Evolutionary conservation across 2,888 invertebrate species (phyloP), one percentile per base, ranked within the genome.

Genomic region (Plemyria rubiginata): DNA sequence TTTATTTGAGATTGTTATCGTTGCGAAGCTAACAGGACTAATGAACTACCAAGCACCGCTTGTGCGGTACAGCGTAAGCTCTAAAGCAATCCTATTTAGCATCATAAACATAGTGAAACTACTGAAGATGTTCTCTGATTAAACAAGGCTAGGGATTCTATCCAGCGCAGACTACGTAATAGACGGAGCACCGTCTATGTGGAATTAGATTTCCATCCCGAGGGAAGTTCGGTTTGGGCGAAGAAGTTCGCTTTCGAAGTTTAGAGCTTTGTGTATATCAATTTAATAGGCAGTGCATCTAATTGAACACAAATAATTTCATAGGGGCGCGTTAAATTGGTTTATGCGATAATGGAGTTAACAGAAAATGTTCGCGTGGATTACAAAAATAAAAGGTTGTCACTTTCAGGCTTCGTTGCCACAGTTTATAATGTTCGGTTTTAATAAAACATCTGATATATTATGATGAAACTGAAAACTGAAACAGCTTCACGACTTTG

Each of bases 61-160:
- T 15, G 15, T 32, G 32, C 11, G 36, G 13, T 36, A 50, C 0
- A 8, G 7, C 13, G 43, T 29, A 45, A 32, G 54, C 45, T 36
- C 32, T 45, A 12, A 32, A 32, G 16, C 32, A 54, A 54, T 45
- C 43, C 29, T 40, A 28, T 59, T 63, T 52, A 59, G 36, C 50
- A 51, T 62, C 51, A 51, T 63, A 63, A 63, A 59, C 63, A 59
- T 59, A 50, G 13, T 15, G 40, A 53, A 63, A 54, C 62, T 41
- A 32, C 58, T 59, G 32, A 58, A 54, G 54, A 59, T 63, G 54
- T 63, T 63, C 51, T 54, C 51, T 59, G 59, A 63, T 63, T 63
- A 63, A 59, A 63, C 54, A 55, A 41, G 59, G 32, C 54, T 53
- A 46, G 22, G 38, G 28, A 13, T 41, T 43, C 50, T 28, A n/a